Percentiles rank a stretch among this genome's conserved stretches.
Evolutionary conservation across 30 jellyfish, hydroid and myxozoan genomes (phyloP).

Genomic region (Turritopsis dohrnii): DNA sequence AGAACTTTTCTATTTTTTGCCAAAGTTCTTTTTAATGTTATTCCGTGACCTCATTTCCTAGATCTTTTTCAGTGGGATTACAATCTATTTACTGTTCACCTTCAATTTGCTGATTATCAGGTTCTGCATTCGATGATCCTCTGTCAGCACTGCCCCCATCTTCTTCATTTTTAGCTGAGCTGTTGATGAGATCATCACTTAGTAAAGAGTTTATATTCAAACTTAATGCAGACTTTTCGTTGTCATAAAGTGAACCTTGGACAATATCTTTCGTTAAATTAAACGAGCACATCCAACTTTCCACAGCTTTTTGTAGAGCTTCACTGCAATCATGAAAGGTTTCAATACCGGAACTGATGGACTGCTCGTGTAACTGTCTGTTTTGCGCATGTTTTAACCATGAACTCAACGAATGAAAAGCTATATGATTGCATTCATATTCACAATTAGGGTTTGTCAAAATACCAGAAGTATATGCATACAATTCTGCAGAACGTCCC

Average conservation of each 20-base stretch:
- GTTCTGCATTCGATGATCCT: not conserved
- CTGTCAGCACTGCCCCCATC: not conserved
- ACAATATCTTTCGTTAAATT: slow-evolving; percentile 4
- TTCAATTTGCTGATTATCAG: not conserved
- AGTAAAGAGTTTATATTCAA: not conserved
- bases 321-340: slow-evolving; percentile 62
- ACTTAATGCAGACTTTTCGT: not conserved
- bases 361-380: slow-evolving; percentile 26
- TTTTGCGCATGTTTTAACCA: slow-evolving; percentile 53
- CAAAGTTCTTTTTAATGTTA: too few species aligned
- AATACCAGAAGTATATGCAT: slow-evolving; percentile 58
- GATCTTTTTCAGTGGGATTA: too few species aligned
- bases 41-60: too few species aligned
- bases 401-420: slow-evolving; percentile 73
- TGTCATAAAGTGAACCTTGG: not conserved
- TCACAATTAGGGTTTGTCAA: slow-evolving; percentile 97
- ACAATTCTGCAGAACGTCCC: slow-evolving; percentile 86
- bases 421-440: slow-evolving; percentile 82
- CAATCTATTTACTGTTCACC: not conserved
- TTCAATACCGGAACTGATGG: slow-evolving; percentile 20
- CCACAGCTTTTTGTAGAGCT: slow-evolving; percentile 70
- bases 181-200: not conserved
- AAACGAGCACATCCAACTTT: slow-evolving; percentile 69
- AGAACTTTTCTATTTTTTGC: too few species aligned
- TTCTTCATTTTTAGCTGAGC: not conserved